Base-by-base conservation (phyloP, 2,797 vertebrate genomes). In the Enteromius anoplus region DNA sequence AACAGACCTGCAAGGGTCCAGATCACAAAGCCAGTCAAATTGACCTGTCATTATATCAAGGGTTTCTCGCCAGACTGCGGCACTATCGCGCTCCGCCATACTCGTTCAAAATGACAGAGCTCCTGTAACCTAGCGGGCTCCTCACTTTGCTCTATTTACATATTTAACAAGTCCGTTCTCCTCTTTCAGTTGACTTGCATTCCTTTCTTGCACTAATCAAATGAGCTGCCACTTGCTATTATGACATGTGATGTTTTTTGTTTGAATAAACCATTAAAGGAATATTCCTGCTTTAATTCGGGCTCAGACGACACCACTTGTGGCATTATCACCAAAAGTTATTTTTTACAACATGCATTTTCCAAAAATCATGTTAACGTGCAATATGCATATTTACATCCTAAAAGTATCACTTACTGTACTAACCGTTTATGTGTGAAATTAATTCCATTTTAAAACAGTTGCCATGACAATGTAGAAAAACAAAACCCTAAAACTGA, bases 11-110 rank as follows among this genome's bases (percentile, higher is more conserved):
- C 91, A 90, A 89, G 88, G 93, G 94, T 94, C 93, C 91, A 90
- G 86, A 60, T 90, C 93, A 96, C 96, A 96, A 97, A 97, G 93
- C 93, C 92, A 93, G 94, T 95, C 93, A 94, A 96, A 96, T 96
- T 96, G 95, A 95, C 94, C 93, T 96, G 96, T 97, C 96, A 97
- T 95, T 96, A 96, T 95, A 94, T 94, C 92, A 94, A 95, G 93
- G 91, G 91, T 92, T 90, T 91, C 89, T 89, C 93, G 93, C 93
- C 92, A 94, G 93, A 91, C 91, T 87, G 91, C 92, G 90, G 94
- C 94, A 94, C 92, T 92, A 95, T 95, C 94, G 92, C 89, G 87
- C 93, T 92, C 88, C 83, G 77, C 93, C 93, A 94, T 94, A 95
- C 93, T 92, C 93, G 93, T 93, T 94, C 88, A 91, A 90, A 81